Base-by-base conservation (phyloP, 2,113 vertebrate species). In the Gobio gobio region DNA sequence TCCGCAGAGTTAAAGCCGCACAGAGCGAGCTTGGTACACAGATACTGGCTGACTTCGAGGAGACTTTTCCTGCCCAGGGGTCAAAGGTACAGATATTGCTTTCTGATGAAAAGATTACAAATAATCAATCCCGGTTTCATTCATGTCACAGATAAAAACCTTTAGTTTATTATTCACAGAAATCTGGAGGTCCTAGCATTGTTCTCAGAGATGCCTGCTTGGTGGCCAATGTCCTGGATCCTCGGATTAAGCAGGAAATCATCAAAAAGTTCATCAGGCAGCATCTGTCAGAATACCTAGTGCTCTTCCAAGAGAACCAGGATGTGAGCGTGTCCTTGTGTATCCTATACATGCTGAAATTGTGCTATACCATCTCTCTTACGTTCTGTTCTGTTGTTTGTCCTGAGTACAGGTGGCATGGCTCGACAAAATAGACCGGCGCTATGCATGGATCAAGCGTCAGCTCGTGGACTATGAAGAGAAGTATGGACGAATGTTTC, bases 231-330 rank as follows among this genome's bases (percentile, higher is more conserved):
- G 97, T 99, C 86, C 93, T 99, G 89, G 98, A 99, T 90, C 95
- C 96, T 40, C 96, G 97, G 84, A 98, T 99, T 93, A 99, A 98
- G 64, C 97, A 99, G 90, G 98, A 99, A 93, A 98, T 99, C 92
- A 99, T 99, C 89, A 99, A 98, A 93, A 99, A 99, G 91, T 99
- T 99, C 81, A 98, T 99, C 91, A 95, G 97, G 83, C 98, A 99
- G 70, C 97, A 99, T 90, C 96, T 99, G 47, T 98, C 97, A 0
- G 98, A 99, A 88, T 99, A 99, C 86, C 93, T 97, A 78, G 97
- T 99, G 63, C 96, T 99, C 51, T 99, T 99, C 93, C 98, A 99
- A 92, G 98, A 99, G 93, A 99, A 99, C 91, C 98, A 99, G 94
- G 98, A 99, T 84, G 98, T 99, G 91, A 97, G 97, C 91, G 78